A percentile compares a stretch with the other conserved stretches of the same genome.
phyloP scores from a whole-genome alignment of 2,113 vertebrate genomes.

The Typhlomys cinereus region DNA sequence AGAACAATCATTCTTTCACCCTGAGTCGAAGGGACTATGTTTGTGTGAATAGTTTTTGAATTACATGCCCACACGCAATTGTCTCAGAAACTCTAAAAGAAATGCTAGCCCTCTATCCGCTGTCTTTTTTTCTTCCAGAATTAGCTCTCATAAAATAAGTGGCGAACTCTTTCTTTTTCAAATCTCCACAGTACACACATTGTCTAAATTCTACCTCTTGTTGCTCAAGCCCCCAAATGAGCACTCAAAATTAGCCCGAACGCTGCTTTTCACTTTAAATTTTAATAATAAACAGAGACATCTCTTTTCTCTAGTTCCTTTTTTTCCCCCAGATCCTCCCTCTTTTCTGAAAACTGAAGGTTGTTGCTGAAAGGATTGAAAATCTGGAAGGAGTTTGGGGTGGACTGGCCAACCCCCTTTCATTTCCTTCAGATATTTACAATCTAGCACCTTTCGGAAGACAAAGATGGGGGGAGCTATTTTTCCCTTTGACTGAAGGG shows the following conservation, averaged over 20 bases:
- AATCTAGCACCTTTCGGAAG: slow-evolving; percentile 91
- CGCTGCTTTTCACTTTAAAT: slow-evolving; percentile 81
- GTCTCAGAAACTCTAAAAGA: background rate
- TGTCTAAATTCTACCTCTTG: slow-evolving; percentile 13
- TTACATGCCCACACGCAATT: background rate
- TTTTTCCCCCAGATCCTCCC: slow-evolving; percentile 80
- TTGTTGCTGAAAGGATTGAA: slow-evolving; percentile 87
- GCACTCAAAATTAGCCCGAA: slow-evolving; percentile 77
- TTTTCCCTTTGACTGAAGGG: slow-evolving; percentile 89
- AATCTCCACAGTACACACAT: background rate
- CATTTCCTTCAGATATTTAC: slow-evolving; percentile 91
- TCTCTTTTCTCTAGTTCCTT: slow-evolving; percentile 79
- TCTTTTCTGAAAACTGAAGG: slow-evolving; percentile 85
- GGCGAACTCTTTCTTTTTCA: background rate
- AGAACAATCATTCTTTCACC: background rate
- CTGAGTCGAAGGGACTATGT: slow-evolving; percentile 9
- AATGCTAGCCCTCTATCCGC: slow-evolving; percentile 42
- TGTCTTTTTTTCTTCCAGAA: slow-evolving; percentile 8
- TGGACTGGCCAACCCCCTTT: slow-evolving; percentile 88
- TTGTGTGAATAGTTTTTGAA: background rate
- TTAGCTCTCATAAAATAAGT: background rate
- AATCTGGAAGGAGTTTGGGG: slow-evolving; percentile 91
- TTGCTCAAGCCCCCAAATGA: slow-evolving; percentile 66
- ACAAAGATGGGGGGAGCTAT: slow-evolving; percentile 87
- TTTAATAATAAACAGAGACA: slow-evolving; percentile 88